These are phyloP conservation scores for Nansenia antarctica DNA, from an alignment of 2,113 vertebrate species.

Conservation along the genomic window DNA sequence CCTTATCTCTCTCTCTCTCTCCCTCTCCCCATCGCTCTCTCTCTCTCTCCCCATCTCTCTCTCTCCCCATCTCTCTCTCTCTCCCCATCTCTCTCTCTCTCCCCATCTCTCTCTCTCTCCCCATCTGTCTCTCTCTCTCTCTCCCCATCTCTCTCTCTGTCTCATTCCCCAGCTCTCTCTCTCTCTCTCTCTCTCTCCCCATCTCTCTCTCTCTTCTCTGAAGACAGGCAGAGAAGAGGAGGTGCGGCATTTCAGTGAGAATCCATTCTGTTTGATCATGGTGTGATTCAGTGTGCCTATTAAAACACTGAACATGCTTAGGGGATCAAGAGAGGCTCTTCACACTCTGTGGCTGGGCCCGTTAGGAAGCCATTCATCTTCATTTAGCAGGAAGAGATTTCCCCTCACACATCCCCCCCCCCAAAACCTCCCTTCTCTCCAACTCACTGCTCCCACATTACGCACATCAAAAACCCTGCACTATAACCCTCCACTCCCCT, in stretches of 20 bases:
- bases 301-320: conserved; percentile 36
- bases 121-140: too few species aligned
- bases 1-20: too few species aligned
- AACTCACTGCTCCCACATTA: background rate
- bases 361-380: conserved; percentile 68
- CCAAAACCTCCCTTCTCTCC: background rate
- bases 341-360: conserved; percentile 50
- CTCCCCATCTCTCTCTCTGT: too few species aligned
- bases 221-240: background rate
- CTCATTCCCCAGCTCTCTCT: too few species aligned
- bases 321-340: conserved; percentile 48
- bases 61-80: too few species aligned
- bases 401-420: conserved; percentile 3
- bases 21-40: too few species aligned
- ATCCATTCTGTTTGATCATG: background rate
- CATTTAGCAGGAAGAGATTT: conserved; percentile 58
- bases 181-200: too few species aligned
- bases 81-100: too few species aligned
- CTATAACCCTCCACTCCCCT: too few species aligned
- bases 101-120: too few species aligned
- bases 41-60: too few species aligned
- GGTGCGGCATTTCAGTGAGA: background rate
- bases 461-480: background rate
- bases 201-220: too few species aligned
- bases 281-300: conserved; percentile 22